A percentile compares a stretch with the other conserved stretches of the same genome.
Evolutionary conservation across 23 tunicate genomes (phyloP).

Genomic region (Botrylloides violaceus): DNA sequence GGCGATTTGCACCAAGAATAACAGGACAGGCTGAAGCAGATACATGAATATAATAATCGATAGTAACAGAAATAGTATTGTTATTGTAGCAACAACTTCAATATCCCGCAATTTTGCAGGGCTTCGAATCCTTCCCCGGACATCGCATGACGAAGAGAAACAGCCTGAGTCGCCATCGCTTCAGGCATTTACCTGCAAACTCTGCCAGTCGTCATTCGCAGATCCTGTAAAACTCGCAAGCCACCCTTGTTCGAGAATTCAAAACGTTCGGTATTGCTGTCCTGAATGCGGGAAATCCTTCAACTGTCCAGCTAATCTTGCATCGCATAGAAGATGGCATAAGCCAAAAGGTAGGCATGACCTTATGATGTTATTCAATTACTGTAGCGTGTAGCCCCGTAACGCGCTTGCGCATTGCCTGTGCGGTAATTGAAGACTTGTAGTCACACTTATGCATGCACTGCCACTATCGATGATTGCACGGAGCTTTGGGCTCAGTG

Average conservation of each 20-base stretch:
- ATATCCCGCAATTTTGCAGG: too few species aligned
- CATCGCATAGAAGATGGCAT: constrained; percentile 86
- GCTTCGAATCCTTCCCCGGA: constrained; percentile 6
- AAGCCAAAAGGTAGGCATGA: constrained; percentile 58
- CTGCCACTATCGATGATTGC: too few species aligned
- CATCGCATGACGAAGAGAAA: not conserved
- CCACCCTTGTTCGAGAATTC: constrained; percentile 61
- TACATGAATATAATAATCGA: too few species aligned
- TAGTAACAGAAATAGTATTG: too few species aligned
- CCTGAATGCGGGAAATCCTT: constrained; percentile 66
- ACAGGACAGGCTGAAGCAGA: too few species aligned
- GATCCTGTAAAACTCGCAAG: constrained; percentile 46
- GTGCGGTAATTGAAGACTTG: too few species aligned
- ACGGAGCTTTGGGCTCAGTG: too few species aligned
- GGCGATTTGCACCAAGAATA: too few species aligned
- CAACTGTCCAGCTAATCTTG: constrained; percentile 76
- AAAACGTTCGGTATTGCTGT: constrained; percentile 53
- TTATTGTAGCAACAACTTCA: too few species aligned
- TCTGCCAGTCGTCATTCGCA: constrained; percentile 34
- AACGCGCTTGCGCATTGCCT: too few species aligned
- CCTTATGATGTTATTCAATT: not conserved
- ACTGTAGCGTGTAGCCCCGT: not conserved
- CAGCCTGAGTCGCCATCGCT: not conserved
- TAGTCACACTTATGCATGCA: too few species aligned
- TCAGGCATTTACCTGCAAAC: constrained; percentile 35